phyloP scores from a whole-genome alignment of 2,113 vertebrate species.

The Passer domesticus region DNA sequence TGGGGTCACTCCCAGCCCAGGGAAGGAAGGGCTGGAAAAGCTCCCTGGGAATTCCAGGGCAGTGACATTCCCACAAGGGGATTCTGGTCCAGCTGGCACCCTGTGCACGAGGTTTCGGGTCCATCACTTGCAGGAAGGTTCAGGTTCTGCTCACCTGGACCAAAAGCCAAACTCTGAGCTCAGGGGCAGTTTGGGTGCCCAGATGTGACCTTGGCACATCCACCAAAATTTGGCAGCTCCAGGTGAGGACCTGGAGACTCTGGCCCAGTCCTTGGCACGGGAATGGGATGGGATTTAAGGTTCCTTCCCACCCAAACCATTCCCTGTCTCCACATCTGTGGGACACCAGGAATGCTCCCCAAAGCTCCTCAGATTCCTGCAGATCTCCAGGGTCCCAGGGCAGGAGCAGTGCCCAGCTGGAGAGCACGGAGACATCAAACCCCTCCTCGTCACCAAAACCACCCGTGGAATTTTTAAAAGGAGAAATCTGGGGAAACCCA shows the following conservation, averaged over 20 bases:
- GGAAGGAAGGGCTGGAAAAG: background rate
- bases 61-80: fast-evolving
- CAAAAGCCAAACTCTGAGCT: too few species aligned
- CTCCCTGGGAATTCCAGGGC: background rate
- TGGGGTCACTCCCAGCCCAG: fast-evolving
- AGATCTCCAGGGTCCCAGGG: background rate
- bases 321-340: fast-evolving
- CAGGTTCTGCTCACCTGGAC: background rate
- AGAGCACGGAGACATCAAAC: background rate
- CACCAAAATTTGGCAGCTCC: background rate
- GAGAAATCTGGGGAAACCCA: background rate
- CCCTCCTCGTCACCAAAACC: background rate
- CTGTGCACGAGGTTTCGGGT: fast-evolving
- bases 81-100: too few species aligned
- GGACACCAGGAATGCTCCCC: background rate
- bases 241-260: background rate
- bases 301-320: background rate
- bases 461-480: background rate
- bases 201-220: background rate
- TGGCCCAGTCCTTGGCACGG: background rate
- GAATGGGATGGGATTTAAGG: background rate
- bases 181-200: fast-evolving
- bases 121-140: fast-evolving
- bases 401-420: background rate
- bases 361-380: background rate